Conservation (phyloP, 2,888 invertebrate species). For the Archaeoteleia sp. region DNA sequence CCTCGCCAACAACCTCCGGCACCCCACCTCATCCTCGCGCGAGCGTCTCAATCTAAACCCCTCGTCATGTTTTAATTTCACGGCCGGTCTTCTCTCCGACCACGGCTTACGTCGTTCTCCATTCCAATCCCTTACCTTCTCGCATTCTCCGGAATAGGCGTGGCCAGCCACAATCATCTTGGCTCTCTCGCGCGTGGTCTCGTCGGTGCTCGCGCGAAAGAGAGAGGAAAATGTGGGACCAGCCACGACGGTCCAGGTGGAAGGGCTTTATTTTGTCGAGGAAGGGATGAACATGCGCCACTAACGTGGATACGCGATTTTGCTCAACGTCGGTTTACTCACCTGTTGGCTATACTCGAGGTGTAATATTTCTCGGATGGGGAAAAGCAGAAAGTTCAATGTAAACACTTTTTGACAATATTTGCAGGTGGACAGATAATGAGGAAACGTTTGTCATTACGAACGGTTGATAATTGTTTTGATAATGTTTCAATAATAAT, state of each 20-base stretch:
- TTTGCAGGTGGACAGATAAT: too few relatives aligned
- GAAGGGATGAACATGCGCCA: constrained; percentile 40
- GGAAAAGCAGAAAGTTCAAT: not conserved
- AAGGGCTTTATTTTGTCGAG: constrained; percentile 16
- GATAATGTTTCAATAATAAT: too few relatives aligned
- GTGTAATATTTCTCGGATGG: not conserved
- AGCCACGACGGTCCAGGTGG: constrained; percentile 16
- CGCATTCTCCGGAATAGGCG: constrained; percentile 52
- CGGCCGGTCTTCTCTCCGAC: constrained; percentile 62
- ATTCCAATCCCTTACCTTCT: constrained; percentile 45
- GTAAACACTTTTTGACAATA: too few relatives aligned
- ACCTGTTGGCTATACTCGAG: constrained; percentile 16
- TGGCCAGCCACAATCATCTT: constrained; percentile 48
- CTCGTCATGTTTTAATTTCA: constrained; percentile 72
- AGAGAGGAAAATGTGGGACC: constrained; percentile 22
- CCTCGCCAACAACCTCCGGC: constrained; percentile 19
- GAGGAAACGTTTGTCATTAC: too few relatives aligned
- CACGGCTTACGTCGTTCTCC: constrained; percentile 43
- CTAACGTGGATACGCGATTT: constrained; percentile 42
- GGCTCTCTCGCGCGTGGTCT: constrained; percentile 23
- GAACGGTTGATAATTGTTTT: too few relatives aligned
- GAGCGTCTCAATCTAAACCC: constrained; percentile 67
- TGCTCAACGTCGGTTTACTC: constrained; percentile 43
- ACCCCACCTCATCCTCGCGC: constrained; percentile 57
- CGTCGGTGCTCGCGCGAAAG: constrained; percentile 3